Evolutionary conservation across 2,113 vertebrate species (phyloP).

Genomic region (Phylloscopus whistleri): DNA sequence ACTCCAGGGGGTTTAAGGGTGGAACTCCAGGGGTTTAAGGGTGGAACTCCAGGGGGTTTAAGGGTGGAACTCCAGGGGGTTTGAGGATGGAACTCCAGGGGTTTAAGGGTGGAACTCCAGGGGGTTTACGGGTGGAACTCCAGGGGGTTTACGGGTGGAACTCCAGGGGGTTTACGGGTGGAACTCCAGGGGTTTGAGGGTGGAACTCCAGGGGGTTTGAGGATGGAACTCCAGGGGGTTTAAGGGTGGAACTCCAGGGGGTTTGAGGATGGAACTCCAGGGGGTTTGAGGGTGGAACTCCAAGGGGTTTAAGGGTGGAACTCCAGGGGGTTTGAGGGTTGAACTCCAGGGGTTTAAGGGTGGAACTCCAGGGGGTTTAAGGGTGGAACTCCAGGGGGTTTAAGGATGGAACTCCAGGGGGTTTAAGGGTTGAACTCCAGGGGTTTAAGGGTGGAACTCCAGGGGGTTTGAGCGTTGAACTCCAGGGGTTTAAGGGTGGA

Average conservation of each 20-base stretch:
- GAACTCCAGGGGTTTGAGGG: background rate
- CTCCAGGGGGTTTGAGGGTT: background rate
- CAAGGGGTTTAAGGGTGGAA: background rate
- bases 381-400: background rate
- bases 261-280: no score
- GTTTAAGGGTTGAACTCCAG: no score
- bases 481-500: background rate
- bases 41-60: accelerated
- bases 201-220: background rate
- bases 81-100: background rate
- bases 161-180: no score
- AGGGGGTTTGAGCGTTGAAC: background rate
- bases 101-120: no score
- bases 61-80: background rate
- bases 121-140: background rate
- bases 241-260: no score
- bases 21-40: background rate
- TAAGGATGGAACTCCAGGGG: background rate
- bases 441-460: background rate
- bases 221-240: background rate
- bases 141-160: background rate
- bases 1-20: background rate
- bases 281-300: background rate
- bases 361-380: accelerated
- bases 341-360: background rate